These are phyloP conservation scores for Belonocnema kinseyi DNA, from an alignment of 1,140 invertebrate genomes.

Conservation along the genomic window DNA sequence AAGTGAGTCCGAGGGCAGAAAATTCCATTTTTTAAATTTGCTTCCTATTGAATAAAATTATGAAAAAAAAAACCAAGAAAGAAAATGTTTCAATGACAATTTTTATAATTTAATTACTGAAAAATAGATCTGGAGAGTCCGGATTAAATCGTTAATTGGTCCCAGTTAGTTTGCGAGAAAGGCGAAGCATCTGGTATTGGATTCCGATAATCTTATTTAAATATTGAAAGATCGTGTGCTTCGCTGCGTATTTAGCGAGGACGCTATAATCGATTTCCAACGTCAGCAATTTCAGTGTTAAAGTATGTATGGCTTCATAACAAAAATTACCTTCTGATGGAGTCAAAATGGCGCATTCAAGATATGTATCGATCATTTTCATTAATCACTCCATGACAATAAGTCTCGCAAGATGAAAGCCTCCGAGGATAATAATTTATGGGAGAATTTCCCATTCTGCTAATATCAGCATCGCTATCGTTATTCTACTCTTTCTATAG, in stretches of 20 bases:
- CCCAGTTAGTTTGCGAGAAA: background rate
- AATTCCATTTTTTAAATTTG: no score
- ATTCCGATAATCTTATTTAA: slow-evolving; percentile 9
- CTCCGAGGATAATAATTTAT: background rate
- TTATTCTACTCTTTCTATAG: slow-evolving; percentile 10
- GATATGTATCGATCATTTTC: slow-evolving; percentile 45
- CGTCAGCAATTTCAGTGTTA: background rate
- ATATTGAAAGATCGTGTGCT: background rate
- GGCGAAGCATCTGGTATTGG: slow-evolving; percentile 4
- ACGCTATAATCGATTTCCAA: slow-evolving; percentile 2
- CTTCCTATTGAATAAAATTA: no score
- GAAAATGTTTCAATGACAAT: no score
- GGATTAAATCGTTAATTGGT: background rate
- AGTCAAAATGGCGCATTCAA: slow-evolving; percentile 9
- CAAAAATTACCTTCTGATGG: background rate
- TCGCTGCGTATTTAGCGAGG: background rate
- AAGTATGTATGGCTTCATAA: background rate
- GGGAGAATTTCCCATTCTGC: slow-evolving; percentile 13
- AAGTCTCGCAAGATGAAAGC: slow-evolving; percentile 29
- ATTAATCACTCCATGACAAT: slow-evolving; percentile 62
- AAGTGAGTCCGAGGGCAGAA: no score
- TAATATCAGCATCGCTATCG: slow-evolving; percentile 6
- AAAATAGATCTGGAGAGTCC: no score
- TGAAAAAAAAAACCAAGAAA: no score
- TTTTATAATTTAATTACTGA: no score